Conservation (phyloP, 2,888 invertebrate species). For the Acrobasis suavella region DNA sequence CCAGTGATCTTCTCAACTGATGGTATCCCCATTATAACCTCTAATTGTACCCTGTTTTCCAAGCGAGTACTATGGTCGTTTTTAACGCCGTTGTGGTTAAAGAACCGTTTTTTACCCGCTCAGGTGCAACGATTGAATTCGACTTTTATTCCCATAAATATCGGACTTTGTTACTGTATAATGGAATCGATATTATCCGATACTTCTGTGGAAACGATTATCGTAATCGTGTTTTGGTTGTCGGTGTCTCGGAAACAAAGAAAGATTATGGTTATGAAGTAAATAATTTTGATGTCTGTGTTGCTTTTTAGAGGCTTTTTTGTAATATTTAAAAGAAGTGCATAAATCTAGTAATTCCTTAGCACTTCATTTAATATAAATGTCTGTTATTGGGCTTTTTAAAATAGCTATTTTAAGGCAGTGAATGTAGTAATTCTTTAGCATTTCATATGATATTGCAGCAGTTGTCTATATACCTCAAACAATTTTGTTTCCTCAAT, state of each 20-base stretch:
- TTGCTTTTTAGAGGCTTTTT: background rate
- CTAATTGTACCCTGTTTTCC: background rate
- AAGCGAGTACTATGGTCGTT: background rate
- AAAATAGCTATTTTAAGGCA: background rate
- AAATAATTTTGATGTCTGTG: slow-evolving; percentile 3
- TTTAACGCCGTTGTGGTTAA: slow-evolving; percentile 36
- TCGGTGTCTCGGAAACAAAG: slow-evolving; percentile 28
- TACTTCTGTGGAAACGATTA: slow-evolving; percentile 24
- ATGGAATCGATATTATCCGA: slow-evolving; percentile 30
- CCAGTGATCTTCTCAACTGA: too few species aligned
- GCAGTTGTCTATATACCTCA: too few species aligned
- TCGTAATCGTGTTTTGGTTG: slow-evolving; percentile 27
- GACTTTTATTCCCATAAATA: slow-evolving; percentile 45
- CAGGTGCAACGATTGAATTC: slow-evolving; percentile 54
- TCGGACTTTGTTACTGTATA: slow-evolving; percentile 41
- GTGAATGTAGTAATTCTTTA: too few species aligned
- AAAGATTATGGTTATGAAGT: slow-evolving; percentile 19
- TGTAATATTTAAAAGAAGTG: background rate
- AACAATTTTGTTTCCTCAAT: too few species aligned
- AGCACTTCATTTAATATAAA: too few species aligned
- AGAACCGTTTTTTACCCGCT: slow-evolving; percentile 44
- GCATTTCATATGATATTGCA: too few species aligned
- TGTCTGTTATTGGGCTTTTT: background rate
- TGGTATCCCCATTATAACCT: background rate
- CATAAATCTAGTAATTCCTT: too few species aligned